Evolutionary conservation across 2,888 invertebrate species (phyloP).

Genomic region (Cryptophagus acutangulus): DNA sequence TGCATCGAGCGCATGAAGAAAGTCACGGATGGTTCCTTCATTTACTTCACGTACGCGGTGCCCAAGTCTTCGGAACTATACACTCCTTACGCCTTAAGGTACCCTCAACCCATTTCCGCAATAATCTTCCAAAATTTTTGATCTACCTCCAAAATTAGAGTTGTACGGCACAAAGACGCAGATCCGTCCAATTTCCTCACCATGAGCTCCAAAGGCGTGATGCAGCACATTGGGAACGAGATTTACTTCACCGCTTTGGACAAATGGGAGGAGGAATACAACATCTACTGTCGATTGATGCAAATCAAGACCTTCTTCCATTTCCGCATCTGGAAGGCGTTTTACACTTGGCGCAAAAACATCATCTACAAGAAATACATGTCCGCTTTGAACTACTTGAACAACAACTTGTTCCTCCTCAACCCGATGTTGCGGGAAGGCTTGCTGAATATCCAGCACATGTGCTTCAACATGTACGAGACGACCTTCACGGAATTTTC

Average conservation of each 20-base stretch:
- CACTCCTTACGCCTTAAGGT: conserved; percentile 72
- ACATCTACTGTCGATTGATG: conserved; percentile 71
- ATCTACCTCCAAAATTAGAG: no score
- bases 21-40: conserved; percentile 59
- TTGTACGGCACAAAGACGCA: conserved; percentile 63
- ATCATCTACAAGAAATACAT: conserved; percentile 65
- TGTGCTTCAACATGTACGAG: conserved; percentile 60
- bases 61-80: conserved; percentile 68
- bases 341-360: conserved; percentile 37
- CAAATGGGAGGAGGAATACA: conserved; percentile 78
- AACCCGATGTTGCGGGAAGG: conserved; percentile 69
- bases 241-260: conserved; percentile 73
- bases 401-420: conserved; percentile 67
- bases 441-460: conserved; percentile 63
- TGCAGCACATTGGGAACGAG: conserved; percentile 67
- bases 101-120: background rate
- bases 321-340: conserved; percentile 66
- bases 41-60: conserved; percentile 72
- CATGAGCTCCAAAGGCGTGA: conserved; percentile 76
- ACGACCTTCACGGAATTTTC: conserved; percentile 59
- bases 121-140: conserved; percentile 29
- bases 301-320: conserved; percentile 65
- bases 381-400: conserved; percentile 55
- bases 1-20: conserved; percentile 53
- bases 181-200: conserved; percentile 72